phyloP scores from a whole-genome alignment of 1,140 invertebrate species.

The Philaenus spumarius region DNA sequence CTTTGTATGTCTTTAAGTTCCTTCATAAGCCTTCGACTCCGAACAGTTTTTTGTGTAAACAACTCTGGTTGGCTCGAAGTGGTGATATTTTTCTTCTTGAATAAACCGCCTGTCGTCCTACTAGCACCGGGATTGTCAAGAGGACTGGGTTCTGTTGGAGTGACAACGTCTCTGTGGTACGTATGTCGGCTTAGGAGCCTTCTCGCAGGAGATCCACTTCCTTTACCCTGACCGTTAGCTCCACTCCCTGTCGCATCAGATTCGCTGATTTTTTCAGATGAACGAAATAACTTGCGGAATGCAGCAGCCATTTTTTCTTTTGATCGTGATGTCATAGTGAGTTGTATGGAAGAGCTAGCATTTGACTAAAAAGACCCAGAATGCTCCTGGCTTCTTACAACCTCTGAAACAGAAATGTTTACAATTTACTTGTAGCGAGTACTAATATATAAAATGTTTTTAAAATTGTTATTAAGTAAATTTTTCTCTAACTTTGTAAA shows the following conservation, averaged over 20 bases:
- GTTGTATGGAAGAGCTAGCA: not conserved
- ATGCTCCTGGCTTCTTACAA: too few species aligned
- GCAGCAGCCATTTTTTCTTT: slow-evolving; percentile 66
- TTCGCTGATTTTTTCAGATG: slow-evolving; percentile 52
- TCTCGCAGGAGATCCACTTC: slow-evolving; percentile 50
- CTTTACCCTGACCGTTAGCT: slow-evolving; percentile 37
- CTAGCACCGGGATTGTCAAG: slow-evolving; percentile 45
- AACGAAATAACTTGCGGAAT: slow-evolving; percentile 65
- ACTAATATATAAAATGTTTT: too few species aligned
- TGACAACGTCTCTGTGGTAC: slow-evolving; percentile 52
- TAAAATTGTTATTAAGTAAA: too few species aligned
- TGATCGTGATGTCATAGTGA: slow-evolving; percentile 59
- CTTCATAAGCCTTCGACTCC: slow-evolving; percentile 82
- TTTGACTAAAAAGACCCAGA: too few species aligned
- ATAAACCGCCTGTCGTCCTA: slow-evolving; percentile 35
- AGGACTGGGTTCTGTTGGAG: slow-evolving; percentile 51
- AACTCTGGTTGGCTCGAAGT: slow-evolving; percentile 18
- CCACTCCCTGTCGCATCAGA: slow-evolving; percentile 45
- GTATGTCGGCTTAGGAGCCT: slow-evolving; percentile 47
- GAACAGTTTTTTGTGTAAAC: slow-evolving; percentile 41
- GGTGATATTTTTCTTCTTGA: slow-evolving; percentile 35
- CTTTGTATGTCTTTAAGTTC: slow-evolving; percentile 82
- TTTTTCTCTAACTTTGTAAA: too few species aligned
- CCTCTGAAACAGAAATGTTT: too few species aligned
- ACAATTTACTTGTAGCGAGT: too few species aligned